Percentiles rank a stretch among this genome's conserved stretches.
These are phyloP conservation scores for Notamacropus eugenii DNA, from an alignment of 2,797 vertebrate species.

Conservation along the genomic window DNA sequence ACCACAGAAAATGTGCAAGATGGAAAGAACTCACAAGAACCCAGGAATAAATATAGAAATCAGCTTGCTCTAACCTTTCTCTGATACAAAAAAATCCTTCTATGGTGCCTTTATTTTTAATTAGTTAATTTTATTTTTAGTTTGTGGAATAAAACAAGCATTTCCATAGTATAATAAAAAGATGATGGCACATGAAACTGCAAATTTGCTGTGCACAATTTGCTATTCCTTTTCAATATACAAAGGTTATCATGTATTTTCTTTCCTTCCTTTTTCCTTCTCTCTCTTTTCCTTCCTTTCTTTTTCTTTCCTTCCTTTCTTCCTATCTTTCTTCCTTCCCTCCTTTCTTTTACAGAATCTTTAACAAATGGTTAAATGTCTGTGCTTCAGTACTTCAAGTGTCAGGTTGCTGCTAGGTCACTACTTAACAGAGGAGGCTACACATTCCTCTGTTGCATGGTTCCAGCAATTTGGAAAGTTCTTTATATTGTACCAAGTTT, in stretches of 20 bases:
- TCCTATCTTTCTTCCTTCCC: not conserved
- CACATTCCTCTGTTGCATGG: not conserved
- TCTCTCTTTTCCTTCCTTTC: not conserved
- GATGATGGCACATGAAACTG: too few species aligned
- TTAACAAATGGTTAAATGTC: not conserved
- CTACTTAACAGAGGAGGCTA: not conserved
- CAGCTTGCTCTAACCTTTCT: not conserved
- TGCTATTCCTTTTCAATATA: not conserved
- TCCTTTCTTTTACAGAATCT: not conserved
- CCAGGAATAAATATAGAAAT: not conserved
- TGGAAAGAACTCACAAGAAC: not conserved
- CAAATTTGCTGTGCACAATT: too few species aligned
- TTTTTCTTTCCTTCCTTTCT: not conserved
- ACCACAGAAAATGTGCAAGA: not conserved
- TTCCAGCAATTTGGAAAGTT: not conserved
- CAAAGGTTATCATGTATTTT: too few species aligned
- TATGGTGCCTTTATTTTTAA: not conserved
- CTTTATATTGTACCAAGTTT: not conserved
- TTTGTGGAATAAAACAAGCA: too few species aligned
- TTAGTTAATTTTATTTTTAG: too few species aligned
- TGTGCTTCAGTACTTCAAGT: not conserved
- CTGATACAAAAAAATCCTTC: not conserved
- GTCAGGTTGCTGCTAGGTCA: not conserved
- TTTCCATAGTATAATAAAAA: too few species aligned
- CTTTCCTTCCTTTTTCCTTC: not conserved